Evolutionary conservation across 2,888 invertebrate genomes (phyloP).

Genomic region (Tetheella fluctuosa): DNA sequence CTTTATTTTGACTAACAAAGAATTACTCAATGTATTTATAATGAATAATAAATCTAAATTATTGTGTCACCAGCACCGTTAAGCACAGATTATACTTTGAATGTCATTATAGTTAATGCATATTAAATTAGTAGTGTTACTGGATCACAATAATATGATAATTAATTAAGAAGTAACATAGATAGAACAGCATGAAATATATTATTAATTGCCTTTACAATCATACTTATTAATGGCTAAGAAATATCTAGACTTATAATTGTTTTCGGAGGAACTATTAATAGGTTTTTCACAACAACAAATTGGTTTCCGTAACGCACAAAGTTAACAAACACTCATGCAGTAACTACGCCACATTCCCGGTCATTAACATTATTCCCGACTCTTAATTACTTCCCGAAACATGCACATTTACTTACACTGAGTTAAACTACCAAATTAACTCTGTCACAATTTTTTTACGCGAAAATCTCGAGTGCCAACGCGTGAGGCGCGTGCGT

Average conservation of each 20-base stretch:
- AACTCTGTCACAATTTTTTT: constrained; percentile 34
- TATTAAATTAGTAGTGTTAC: too few relatives aligned
- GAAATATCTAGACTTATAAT: not conserved
- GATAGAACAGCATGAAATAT: not conserved
- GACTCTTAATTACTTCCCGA: constrained; percentile 49
- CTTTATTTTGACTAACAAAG: too few relatives aligned
- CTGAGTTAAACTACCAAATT: constrained; percentile 30
- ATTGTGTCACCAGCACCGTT: too few relatives aligned
- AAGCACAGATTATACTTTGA: too few relatives aligned
- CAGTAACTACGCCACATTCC: constrained; percentile 16
- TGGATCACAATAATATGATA: too few relatives aligned
- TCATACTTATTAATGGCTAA: not conserved
- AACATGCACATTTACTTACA: constrained; percentile 33
- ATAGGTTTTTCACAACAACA: not conserved
- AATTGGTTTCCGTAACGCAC: not conserved
- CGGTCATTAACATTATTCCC: constrained; percentile 43
- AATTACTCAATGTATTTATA: too few relatives aligned
- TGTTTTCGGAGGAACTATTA: not conserved
- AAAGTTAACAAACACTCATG: not conserved
- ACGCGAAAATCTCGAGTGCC: constrained; percentile 7
- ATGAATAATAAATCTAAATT: too few relatives aligned
- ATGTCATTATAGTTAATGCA: too few relatives aligned
- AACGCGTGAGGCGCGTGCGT: constrained; percentile 13
- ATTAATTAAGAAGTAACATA: not conserved
- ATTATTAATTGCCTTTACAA: not conserved